Evolutionary conservation across 1,140 invertebrate species (phyloP), one percentile per base, ranked within the genome.

Genomic region (Euschistus heros): DNA sequence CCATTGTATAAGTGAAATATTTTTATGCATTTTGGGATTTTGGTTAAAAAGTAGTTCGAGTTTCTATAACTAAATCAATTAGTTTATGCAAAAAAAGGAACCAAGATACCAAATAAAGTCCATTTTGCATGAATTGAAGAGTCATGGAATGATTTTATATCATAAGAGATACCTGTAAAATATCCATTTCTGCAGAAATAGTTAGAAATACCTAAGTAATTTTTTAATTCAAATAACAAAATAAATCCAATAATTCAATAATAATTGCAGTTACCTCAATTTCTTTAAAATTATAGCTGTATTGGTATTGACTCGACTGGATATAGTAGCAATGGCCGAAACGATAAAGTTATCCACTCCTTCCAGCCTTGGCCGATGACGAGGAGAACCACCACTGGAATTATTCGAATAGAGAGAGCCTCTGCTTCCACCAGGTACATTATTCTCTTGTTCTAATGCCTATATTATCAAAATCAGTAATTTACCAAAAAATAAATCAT

Each of bases 391-490:
- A 20, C 55, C 54, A 65, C 46, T 65, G n/a, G 70, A 71, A 54
- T 57, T 70, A 50, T 69, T 69, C 61, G 67, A 69, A 54, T 68
- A 67, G 27, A 71, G 66, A 20, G 68, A 71, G n/a, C 69, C 65
- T 50, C 68, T 57, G 57, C 68, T 71, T 26, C 68, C 68, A 52
- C 64, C 50, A 64, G 68, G 67, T 22, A 65, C 20, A 42, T 68
- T 65, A 68, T 67, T 33, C 63, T 47, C 13, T 65, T 68, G 44
- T 62, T 67, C 69, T 70, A 57, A 33, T 63, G 66, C 26, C 62
- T n/a, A 46, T 17, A 54, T 22, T 7, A 54, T 54, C 50, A 54
- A 54, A 54, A 54, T 22, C 20, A 50, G 13, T 50, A 22, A 22
- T 18, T 18, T 18, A n/a, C 47, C 5, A 18, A 18, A 27, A 4